These are phyloP conservation scores for Etheostoma cragini DNA, from an alignment of 2,113 vertebrate species.

Conservation along the genomic window DNA sequence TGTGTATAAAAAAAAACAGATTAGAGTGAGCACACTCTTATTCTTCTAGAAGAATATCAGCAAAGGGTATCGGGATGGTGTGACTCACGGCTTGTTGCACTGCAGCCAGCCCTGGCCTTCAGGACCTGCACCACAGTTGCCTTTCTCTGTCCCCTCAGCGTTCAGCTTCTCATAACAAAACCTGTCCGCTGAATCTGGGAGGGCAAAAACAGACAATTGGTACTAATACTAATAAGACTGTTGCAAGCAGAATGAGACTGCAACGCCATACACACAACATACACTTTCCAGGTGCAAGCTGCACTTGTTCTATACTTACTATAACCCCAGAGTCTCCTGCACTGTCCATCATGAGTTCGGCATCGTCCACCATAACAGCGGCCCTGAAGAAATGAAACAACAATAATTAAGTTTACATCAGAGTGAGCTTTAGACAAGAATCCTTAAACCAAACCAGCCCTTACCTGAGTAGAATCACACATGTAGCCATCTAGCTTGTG, in stretches of 20 bases:
- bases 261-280: neutral
- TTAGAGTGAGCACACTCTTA: neutral
- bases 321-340: conserved; percentile 90
- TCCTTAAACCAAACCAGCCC: neutral
- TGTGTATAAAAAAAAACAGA: neutral
- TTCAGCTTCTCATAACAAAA: conserved; percentile 98
- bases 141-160: conserved; percentile 93
- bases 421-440: neutral
- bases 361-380: conserved; percentile 93
- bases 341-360: conserved; percentile 92
- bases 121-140: conserved; percentile 91
- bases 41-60: neutral
- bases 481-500: conserved; percentile 95
- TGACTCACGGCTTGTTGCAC: conserved; percentile 95
- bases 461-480: conserved; percentile 92
- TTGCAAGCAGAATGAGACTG: neutral
- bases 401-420: neutral
- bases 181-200: conserved; percentile 89
- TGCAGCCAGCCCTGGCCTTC: conserved; percentile 91
- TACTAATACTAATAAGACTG: neutral
- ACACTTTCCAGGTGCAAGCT: neutral
- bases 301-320: conserved; percentile 78
- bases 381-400: conserved; percentile 80
- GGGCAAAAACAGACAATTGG: conserved; percentile 16
- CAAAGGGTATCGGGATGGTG: neutral